A percentile compares a stretch with the other conserved stretches of the same genome.
These are phyloP conservation scores for Anser brachyrhynchus DNA, from an alignment of 2,113 vertebrate species.

Conservation along the genomic window DNA sequence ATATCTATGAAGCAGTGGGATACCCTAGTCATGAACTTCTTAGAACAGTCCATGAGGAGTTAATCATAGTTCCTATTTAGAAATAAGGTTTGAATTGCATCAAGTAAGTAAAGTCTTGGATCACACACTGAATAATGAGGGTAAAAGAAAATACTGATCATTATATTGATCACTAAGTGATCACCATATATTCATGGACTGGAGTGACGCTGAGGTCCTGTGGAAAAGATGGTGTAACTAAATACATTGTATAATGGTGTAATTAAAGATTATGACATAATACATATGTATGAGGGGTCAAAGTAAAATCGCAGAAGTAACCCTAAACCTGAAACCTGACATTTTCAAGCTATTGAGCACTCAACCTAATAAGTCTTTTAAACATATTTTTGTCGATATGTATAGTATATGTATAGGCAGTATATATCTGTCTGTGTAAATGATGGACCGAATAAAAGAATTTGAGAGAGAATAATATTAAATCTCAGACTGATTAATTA, in stretches of 20 bases:
- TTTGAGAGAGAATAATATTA: not conserved
- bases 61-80: not conserved
- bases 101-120: not conserved
- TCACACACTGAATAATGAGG: constrained; percentile 26
- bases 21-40: not conserved
- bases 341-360: not conserved
- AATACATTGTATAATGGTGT: not conserved
- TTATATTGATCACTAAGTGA: constrained; percentile 43
- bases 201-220: not conserved
- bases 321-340: not conserved
- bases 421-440: not conserved
- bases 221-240: not conserved
- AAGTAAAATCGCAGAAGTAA: not conserved
- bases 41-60: not conserved
- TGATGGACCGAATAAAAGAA: not conserved
- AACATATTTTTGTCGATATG: not conserved
- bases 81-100: constrained; percentile 1
- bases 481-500: not conserved
- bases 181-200: not conserved
- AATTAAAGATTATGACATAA: constrained; percentile 32
- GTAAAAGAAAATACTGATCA: constrained; percentile 49
- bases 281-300: not conserved
- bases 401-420: not conserved
- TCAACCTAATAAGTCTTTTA: not conserved
- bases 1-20: not conserved